phyloP scores from a whole-genome alignment of 2,888 invertebrate genomes.

The Desoria tigrina region DNA sequence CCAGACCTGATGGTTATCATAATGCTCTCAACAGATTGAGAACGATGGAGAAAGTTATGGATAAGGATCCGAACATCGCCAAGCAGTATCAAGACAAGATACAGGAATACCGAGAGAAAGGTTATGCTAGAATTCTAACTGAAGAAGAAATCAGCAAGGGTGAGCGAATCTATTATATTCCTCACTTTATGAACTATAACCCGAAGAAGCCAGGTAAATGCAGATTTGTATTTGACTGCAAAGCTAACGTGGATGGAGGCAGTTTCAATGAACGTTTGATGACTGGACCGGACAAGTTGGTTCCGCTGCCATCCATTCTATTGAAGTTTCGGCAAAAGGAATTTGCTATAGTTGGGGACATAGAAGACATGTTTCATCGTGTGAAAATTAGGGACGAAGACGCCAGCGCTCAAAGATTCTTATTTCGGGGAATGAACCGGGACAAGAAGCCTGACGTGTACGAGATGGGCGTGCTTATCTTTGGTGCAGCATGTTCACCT shows the following conservation, averaged over 20 bases:
- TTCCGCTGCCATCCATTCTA: too few species aligned
- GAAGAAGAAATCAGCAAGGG: neutral
- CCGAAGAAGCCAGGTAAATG: slow-evolving; percentile 45
- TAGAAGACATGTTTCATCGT: neutral
- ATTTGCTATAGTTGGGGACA: too few species aligned
- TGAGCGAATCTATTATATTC: slow-evolving; percentile 34
- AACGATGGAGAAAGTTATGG: slow-evolving; percentile 25
- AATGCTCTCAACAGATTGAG: too few species aligned
- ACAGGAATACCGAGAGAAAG: too few species aligned
- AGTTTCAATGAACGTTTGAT: too few species aligned
- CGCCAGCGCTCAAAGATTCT: neutral
- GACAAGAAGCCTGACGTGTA: too few species aligned
- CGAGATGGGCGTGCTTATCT: too few species aligned
- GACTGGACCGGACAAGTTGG: too few species aligned
- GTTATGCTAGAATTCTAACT: slow-evolving; percentile 14
- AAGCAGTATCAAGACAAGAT: too few species aligned
- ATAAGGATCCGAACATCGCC: too few species aligned
- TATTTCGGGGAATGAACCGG: neutral
- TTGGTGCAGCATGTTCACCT: too few species aligned
- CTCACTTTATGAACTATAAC: slow-evolving; percentile 40
- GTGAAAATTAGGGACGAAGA: neutral
- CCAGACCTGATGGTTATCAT: slow-evolving; percentile 18
- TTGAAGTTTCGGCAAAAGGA: too few species aligned
- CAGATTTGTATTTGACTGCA: slow-evolving; percentile 43
- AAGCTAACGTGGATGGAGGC: slow-evolving; percentile 19